phyloP scores from a whole-genome alignment of 2,797 vertebrate species.

The Pempheris klunzingeri region DNA sequence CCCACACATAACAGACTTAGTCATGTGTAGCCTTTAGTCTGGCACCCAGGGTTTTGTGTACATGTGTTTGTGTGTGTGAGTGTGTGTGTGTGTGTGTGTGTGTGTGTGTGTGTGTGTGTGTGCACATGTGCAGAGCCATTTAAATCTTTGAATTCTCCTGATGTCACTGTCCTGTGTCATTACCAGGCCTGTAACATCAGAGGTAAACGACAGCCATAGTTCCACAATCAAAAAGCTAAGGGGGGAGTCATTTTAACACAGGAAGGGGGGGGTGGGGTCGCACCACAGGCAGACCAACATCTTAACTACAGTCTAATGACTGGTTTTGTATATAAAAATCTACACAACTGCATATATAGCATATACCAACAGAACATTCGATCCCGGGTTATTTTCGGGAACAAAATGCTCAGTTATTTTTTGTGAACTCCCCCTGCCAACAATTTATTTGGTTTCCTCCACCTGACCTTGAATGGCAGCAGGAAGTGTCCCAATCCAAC shows the following conservation, averaged over 20 bases:
- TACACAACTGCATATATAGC: neutral
- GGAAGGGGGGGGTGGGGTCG: no score
- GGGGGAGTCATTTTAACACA: constrained; percentile 4
- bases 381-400: neutral
- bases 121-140: constrained; percentile 21
- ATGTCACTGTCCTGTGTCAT: constrained; percentile 33
- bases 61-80: constrained; percentile 14
- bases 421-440: constrained; percentile 24
- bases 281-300: neutral
- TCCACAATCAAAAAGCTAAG: constrained; percentile 8
- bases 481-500: constrained; percentile 69
- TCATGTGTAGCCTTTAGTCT: constrained; percentile 64
- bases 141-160: constrained; percentile 37
- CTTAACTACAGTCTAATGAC: neutral
- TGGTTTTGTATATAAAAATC: constrained; percentile 3
- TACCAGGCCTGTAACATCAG: constrained; percentile 21
- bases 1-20: constrained; percentile 64
- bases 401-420: constrained; percentile 15
- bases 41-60: constrained; percentile 44
- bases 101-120: constrained; percentile 14
- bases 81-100: constrained; percentile 1
- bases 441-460: constrained; percentile 55
- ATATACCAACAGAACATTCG: neutral
- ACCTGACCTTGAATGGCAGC: constrained; percentile 74
- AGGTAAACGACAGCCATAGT: constrained; percentile 20